Evolutionary conservation across 2,113 vertebrate genomes (phyloP), one percentile per base, ranked within the genome.

Genomic region (Puma concolor): DNA sequence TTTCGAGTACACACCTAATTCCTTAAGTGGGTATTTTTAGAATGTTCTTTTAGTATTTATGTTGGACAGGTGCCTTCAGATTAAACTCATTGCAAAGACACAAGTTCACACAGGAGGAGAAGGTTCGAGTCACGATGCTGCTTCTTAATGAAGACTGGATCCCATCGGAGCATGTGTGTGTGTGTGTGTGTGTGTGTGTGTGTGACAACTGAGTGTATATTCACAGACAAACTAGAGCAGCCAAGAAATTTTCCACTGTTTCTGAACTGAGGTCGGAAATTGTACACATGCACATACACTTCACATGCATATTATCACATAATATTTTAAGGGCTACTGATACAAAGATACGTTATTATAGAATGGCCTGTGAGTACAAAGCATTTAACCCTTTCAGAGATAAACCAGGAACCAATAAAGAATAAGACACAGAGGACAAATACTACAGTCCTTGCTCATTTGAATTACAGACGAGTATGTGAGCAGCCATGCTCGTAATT

Each of bases 1-100:
- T 98, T 99, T 99, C 98, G 98, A 99, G 99, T 97, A 98, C 99
- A 99, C 99, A 99, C 99, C 99, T 99, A 99, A 99, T 99, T 99
- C 99, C 99, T 99, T 98, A 97, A 97, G 98, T 72, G 98, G 97
- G 98, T 99, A 99, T 99, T 99, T 99, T 99, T 99, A 99, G 99
- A 98, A 97, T 96, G 97, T 98, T 96, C 98, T 98, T 96, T 97
- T 98, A 98, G 98, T 99, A 99, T 99, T 99, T 99, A 99, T 99
- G 98, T 99, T 99, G 99, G 99, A 99, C 98, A 99, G 98, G 98
- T 99, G 98, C 99, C 99, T 99, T 98, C 96, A 98, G 98, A 99
- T 99, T 98, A 98, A 98, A 98, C 97, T 98, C 85, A 41, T 69
- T 95, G 98, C 98, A 98, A 98, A 99, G 98, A 98, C 91, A 57